phyloP scores from a whole-genome alignment of 2,113 vertebrate species.

The Seriola quinqueradiata region DNA sequence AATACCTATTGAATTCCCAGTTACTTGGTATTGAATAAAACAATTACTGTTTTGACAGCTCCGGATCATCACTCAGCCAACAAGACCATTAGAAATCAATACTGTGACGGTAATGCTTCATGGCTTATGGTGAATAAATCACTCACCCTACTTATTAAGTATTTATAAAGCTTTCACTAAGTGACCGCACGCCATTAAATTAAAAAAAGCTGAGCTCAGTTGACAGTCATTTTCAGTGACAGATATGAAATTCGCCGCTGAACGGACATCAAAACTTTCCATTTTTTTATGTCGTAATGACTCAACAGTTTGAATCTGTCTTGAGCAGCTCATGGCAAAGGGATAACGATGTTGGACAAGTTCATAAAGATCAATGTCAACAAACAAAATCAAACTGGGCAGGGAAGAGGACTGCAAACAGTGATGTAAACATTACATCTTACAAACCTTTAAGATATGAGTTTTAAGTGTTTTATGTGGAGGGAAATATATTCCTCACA shows the following conservation, averaged over 20 bases:
- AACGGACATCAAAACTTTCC: not conserved
- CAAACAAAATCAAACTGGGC: not conserved
- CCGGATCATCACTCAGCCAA: conserved; percentile 52
- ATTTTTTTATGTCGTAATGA: conserved; percentile 3
- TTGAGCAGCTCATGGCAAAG: not conserved
- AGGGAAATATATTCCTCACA: not conserved
- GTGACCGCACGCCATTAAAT: conserved; percentile 26
- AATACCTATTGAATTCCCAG: conserved; percentile 32
- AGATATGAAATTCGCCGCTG: conserved; percentile 21
- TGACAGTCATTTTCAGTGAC: conserved; percentile 17
- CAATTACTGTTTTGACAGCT: conserved; percentile 46
- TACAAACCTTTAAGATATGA: not conserved
- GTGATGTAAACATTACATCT: not conserved
- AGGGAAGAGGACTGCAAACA: not conserved
- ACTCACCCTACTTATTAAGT: conserved; percentile 46
- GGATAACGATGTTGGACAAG: not conserved
- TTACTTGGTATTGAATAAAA: conserved; percentile 30
- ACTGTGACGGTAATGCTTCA: conserved; percentile 35
- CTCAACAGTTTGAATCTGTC: not conserved
- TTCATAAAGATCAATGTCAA: not conserved
- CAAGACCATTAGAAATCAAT: conserved; percentile 53
- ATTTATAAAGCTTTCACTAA: conserved; percentile 53
- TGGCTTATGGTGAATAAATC: conserved; percentile 40
- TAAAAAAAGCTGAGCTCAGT: not conserved
- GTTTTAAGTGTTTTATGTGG: not conserved